Evolutionary conservation across 2,113 vertebrate genomes (phyloP), one percentile per base, ranked within the genome.

Genomic region (Emydura subglobosa): DNA sequence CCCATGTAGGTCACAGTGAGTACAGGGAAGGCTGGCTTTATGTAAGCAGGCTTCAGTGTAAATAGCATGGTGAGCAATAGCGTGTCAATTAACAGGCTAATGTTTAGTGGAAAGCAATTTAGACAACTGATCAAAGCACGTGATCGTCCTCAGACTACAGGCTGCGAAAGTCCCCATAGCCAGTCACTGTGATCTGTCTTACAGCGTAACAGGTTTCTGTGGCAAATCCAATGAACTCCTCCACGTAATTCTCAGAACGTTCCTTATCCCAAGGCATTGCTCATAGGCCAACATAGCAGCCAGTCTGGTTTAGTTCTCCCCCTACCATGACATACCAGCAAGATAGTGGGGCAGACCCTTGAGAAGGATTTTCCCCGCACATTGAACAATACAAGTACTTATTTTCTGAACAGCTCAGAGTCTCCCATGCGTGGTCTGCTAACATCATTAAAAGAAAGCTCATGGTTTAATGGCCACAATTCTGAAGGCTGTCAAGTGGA

Each of bases 281-380:
- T 34, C 27, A 49, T 39, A 59, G 34, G 19, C 31, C 50, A 2
- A 53, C 1, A 0, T 12, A 27, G 11, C 24, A 44, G 74, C 74
- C 44, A 24, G 6, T 13, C 44, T 27, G 74, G 39, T 14, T 78
- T 5, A 44, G 25, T 29, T 24, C 42, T 68, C 22, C 12, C 74
- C 4, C 11, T 6, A 10, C n/a, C n/a, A 9, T n/a, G 10, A 22
- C 13, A 47, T 13, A 27, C 22, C 74, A 47, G 42, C 74, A 44
- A 47, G 42, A 14, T 12, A 7, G 13, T 8, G 3, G 11, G 11
- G 4, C 25, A 14, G 42, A 29, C 74, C 47, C 12, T 1, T 8
- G 0, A 2, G 61, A 13, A 3, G 0, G 0, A 1, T 0, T 19
- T 47, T 65, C 13, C 34, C 4, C n/a, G 1, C 21, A 24, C 5